Evolutionary conservation across 2,888 invertebrate species (phyloP).

Genomic region (Cyrtodaria siliqua): DNA sequence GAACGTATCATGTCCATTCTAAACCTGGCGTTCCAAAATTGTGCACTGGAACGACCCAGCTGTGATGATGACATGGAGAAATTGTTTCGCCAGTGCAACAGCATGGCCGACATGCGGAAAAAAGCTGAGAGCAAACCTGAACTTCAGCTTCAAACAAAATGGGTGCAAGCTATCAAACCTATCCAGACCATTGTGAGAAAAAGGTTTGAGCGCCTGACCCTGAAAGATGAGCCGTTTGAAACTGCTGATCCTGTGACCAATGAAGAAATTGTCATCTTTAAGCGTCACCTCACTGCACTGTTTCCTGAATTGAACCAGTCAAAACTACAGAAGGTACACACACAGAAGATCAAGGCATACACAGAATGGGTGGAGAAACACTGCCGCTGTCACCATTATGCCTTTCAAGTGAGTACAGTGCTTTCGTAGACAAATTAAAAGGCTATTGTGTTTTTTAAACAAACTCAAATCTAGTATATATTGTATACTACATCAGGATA

Average conservation of each 20-base stretch:
- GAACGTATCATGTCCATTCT: slow-evolving; percentile 51
- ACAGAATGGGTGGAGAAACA: no score
- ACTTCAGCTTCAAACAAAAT: slow-evolving; percentile 20
- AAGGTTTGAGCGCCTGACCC: slow-evolving; percentile 32
- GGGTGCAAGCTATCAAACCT: slow-evolving; percentile 23
- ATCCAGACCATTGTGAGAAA: slow-evolving; percentile 23
- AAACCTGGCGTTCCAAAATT: slow-evolving; percentile 55
- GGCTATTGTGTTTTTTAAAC: no score
- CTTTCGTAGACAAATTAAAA: no score
- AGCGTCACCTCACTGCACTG: slow-evolving; percentile 23
- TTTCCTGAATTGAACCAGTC: no score
- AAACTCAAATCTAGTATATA: no score
- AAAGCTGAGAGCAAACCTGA: slow-evolving; percentile 17
- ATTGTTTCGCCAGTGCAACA: slow-evolving; percentile 8
- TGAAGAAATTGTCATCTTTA: slow-evolving; percentile 31
- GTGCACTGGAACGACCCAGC: slow-evolving; percentile 9
- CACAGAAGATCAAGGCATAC: no score
- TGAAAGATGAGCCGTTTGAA: slow-evolving; percentile 38
- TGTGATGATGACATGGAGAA: slow-evolving; percentile 14
- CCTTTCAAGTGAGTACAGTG: no score
- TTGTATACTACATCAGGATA: no score
- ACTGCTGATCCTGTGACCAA: slow-evolving; percentile 19
- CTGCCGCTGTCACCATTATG: no score
- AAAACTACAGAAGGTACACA: no score
- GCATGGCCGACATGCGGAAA: slow-evolving; percentile 24